These are phyloP conservation scores for Chiridota heheva DNA, from an alignment of 35 echinoderm and acorn worm species.

Conservation along the genomic window DNA sequence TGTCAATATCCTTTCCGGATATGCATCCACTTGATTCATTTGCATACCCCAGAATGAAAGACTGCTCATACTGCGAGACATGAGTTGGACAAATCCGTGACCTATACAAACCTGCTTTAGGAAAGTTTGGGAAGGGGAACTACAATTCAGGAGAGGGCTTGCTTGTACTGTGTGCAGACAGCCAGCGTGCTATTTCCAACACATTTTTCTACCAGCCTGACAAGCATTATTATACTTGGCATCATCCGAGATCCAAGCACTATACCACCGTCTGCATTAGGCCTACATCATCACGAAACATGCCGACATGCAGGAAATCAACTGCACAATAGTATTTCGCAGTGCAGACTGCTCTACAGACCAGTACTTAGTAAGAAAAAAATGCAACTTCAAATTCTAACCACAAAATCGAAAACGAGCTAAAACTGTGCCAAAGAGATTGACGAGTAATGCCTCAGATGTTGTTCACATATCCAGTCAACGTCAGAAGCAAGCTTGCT, in stretches of 20 bases:
- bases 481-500: neutral
- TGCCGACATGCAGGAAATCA: constrained; percentile 15
- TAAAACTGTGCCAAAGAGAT: constrained; percentile 12
- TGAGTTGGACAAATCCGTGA: neutral
- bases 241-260: constrained; percentile 60
- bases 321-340: constrained; percentile 30
- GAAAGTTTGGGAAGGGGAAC: constrained; percentile 55
- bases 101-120: neutral
- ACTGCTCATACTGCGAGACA: constrained; percentile 20
- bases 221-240: constrained; percentile 62
- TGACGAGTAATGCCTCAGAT: no score
- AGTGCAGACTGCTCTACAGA: constrained; percentile 53
- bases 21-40: constrained; percentile 21
- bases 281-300: constrained; percentile 60
- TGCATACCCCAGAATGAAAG: neutral
- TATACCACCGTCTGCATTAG: constrained; percentile 49
- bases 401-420: constrained; percentile 26
- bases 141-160: constrained; percentile 49
- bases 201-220: constrained; percentile 51
- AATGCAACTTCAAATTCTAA: constrained; percentile 24
- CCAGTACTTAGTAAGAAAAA: constrained; percentile 34
- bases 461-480: no score
- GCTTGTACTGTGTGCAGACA: constrained; percentile 38
- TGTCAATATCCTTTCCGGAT: constrained; percentile 24
- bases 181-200: constrained; percentile 46